phyloP scores from a whole-genome alignment of 2,113 vertebrate species.

The Crotophaga sulcirostris region DNA sequence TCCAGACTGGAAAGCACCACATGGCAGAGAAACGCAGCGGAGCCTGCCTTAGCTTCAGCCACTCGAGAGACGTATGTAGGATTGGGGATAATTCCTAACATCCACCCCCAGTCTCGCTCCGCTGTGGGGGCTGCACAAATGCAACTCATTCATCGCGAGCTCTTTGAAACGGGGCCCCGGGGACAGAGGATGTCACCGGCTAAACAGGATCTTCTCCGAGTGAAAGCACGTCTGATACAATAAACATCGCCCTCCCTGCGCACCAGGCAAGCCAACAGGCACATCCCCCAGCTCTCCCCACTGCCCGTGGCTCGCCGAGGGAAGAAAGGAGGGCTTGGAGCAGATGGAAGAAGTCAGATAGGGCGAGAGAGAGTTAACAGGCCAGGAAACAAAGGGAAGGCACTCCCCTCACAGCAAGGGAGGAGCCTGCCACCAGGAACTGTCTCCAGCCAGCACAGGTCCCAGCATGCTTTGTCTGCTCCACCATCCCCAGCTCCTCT shows the following conservation, averaged over 20 bases:
- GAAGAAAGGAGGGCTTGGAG: slow-evolving; percentile 41
- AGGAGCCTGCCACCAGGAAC: slow-evolving; percentile 68
- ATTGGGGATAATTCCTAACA: slow-evolving; percentile 60
- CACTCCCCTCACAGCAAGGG: slow-evolving; percentile 57
- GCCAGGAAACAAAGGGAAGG: slow-evolving; percentile 70
- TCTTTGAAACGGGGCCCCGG: neutral
- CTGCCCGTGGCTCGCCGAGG: neutral
- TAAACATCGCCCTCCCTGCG: neutral
- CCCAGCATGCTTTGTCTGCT: slow-evolving; percentile 66
- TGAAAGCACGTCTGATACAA: neutral
- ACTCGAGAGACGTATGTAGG: slow-evolving; percentile 31
- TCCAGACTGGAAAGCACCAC: neutral
- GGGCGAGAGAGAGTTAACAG: slow-evolving; percentile 72
- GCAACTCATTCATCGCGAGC: slow-evolving; percentile 58
- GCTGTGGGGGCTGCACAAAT: slow-evolving; percentile 44
- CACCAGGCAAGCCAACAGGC: neutral
- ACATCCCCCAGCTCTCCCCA: neutral
- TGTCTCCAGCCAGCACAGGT: slow-evolving; percentile 38
- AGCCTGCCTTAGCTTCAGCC: slow-evolving; percentile 47
- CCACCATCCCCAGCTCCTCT: neutral
- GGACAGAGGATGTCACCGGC: slow-evolving; percentile 38
- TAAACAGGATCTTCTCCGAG: slow-evolving; percentile 32
- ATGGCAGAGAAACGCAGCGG: neutral
- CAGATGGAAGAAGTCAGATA: slow-evolving; percentile 66
- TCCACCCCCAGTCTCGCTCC: slow-evolving; percentile 51